Evolutionary conservation across 92 coral and sea anemone genomes (phyloP).

Genomic region (Siderastrea radians): DNA sequence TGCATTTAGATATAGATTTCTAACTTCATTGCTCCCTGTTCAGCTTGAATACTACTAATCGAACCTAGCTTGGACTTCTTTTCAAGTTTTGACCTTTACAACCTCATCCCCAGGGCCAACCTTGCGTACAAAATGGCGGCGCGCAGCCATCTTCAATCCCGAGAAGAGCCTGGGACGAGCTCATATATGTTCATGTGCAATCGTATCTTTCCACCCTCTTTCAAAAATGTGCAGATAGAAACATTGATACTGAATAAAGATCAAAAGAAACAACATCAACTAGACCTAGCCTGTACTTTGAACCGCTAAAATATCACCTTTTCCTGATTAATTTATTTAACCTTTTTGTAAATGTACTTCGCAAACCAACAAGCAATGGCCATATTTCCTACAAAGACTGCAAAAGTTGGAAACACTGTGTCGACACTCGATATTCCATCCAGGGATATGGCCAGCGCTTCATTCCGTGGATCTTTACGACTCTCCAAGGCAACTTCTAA

Average conservation of each 20-base stretch:
- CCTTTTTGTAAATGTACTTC: conserved; percentile 17
- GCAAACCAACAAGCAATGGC: conserved; percentile 41
- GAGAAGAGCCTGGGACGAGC: background rate
- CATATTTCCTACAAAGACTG: conserved; percentile 33
- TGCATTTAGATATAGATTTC: no score
- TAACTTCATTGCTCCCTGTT: no score
- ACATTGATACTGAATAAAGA: no score
- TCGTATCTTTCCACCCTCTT: background rate
- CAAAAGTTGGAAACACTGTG: conserved; percentile 27
- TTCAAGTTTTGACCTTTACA: no score
- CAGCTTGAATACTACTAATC: no score
- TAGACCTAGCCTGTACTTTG: no score
- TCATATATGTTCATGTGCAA: background rate
- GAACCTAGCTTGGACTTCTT: no score
- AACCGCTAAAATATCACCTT: no score
- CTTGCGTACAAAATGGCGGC: no score
- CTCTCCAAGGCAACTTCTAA: conserved; percentile 30
- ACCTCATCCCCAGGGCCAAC: no score
- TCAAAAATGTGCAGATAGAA: no score
- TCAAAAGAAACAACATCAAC: no score
- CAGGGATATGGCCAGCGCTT: conserved; percentile 18
- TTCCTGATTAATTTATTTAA: background rate
- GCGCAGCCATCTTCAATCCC: background rate
- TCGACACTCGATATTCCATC: conserved; percentile 14
- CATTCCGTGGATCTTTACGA: conserved; percentile 20